These are phyloP conservation scores for Nestor notabilis DNA, from an alignment of 2,113 vertebrate genomes.

Conservation along the genomic window DNA sequence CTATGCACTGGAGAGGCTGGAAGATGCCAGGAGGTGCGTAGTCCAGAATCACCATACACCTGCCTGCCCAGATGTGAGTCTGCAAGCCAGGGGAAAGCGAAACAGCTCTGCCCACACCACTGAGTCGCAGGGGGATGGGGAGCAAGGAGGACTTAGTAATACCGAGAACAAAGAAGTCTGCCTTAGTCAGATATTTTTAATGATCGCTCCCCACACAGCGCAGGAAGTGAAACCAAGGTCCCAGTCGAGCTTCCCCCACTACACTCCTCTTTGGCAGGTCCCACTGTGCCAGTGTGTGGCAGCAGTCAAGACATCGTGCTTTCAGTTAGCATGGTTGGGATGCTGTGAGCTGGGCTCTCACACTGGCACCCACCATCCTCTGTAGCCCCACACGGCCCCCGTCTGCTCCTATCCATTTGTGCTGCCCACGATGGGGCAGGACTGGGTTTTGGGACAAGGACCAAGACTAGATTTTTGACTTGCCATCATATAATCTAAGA, in stretches of 20 bases:
- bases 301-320: accelerated
- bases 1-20: accelerated
- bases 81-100: constrained; percentile 69
- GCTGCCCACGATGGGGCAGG: not conserved
- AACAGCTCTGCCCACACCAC: constrained; percentile 42
- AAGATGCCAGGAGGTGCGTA: not conserved
- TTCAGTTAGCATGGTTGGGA: not conserved
- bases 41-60: not conserved
- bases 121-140: constrained; percentile 13
- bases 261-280: not conserved
- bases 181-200: constrained; percentile 81
- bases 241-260: constrained; percentile 34
- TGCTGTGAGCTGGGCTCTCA: not conserved
- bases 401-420: accelerated
- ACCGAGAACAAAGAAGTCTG: constrained; percentile 74
- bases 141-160: constrained; percentile 65
- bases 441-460: not conserved
- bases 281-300: accelerated
- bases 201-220: constrained; percentile 68
- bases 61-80: constrained; percentile 17
- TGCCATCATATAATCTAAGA: not conserved
- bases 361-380: not conserved
- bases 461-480: not conserved
- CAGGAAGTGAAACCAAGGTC: constrained; percentile 80
- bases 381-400: accelerated